Conservation (phyloP, 2,113 vertebrate species). For the Colinus virginianus region DNA sequence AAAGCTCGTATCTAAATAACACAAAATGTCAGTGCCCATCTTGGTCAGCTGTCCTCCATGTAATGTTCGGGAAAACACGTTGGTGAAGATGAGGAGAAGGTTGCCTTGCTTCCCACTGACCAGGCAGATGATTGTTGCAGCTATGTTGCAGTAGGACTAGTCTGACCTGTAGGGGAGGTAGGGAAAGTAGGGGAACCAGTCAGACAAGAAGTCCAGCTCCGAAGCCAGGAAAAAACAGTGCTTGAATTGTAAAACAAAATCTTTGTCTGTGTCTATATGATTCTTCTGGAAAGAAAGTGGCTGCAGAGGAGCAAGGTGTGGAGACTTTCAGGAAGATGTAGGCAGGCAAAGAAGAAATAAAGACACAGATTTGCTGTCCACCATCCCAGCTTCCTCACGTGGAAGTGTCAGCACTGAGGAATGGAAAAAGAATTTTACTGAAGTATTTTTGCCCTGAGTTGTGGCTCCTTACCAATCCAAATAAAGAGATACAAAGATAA, state of each 20-base stretch:
- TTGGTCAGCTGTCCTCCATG: not conserved
- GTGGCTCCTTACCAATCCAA: not conserved
- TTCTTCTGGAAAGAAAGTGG: not conserved
- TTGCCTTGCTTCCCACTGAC: too few species aligned
- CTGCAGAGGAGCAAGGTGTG: not conserved
- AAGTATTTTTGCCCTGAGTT: not conserved
- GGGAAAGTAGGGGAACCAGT: not conserved
- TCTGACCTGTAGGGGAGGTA: not conserved
- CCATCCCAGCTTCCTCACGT: not conserved
- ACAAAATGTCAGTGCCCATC: too few species aligned
- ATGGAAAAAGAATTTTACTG: rapidly evolving
- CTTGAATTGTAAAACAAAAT: not conserved
- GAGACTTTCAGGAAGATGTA: not conserved
- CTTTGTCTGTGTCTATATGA: not conserved
- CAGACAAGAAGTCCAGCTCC: not conserved
- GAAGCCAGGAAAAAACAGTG: not conserved
- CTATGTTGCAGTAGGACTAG: rapidly evolving
- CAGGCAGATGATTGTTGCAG: not conserved
- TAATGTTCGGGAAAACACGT: rapidly evolving
- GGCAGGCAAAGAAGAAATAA: not conserved
- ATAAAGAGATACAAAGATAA: not conserved
- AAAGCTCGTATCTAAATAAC: not conserved
- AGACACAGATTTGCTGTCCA: not conserved
- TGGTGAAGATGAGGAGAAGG: not conserved
- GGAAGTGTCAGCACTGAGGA: not conserved